Evolutionary conservation across 2,113 vertebrate species (phyloP), one percentile per base, ranked within the genome.

Genomic region (Sturnira hondurensis): DNA sequence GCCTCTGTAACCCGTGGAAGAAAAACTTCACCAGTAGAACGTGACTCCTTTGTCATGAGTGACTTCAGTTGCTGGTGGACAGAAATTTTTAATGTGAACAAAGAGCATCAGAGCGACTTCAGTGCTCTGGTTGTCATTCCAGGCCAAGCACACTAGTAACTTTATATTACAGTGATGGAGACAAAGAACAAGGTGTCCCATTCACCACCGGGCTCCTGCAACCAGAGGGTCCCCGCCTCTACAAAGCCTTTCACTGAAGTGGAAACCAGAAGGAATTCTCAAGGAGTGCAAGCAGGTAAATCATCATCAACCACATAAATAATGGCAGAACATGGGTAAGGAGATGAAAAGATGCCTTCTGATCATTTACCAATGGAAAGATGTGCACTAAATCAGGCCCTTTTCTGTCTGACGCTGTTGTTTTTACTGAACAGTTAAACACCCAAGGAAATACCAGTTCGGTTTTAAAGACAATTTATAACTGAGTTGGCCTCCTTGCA

Each of bases 401-500:
- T 45, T 85, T 89, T 89, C 50, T 89, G 70, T 43, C 78, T 68
- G 45, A 70, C 0, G 0, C 68, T 71, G 43, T 68, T 94, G 89
- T 95, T 95, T 97, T 95, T 89, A 65, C 96, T 36, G 83, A 98
- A 92, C 36, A 71, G 83, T 43, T 80, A 86, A 84, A 94, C 88
- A 91, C 76, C 45, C 87, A 92, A 83, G 91, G 83, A 98, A 97
- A 94, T 74, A 58, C 92, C 89, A 97, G 94, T 88, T 81, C 33
- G 87, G 71, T 93, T 93, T 85, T 95, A 95, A 97, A 96, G 58
- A 97, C 94, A 93, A 96, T 89, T 96, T 94, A 92, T 54, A 93
- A 89, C 5, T 0, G 31, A 47, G 70, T 58, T 76, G 41, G 95
- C 92, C 89, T 83, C 92, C 5, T 0, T 95, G 89, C 63, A 81